These are phyloP conservation scores for Ifrita kowaldi DNA, from an alignment of 2,113 vertebrate species.

Conservation along the genomic window DNA sequence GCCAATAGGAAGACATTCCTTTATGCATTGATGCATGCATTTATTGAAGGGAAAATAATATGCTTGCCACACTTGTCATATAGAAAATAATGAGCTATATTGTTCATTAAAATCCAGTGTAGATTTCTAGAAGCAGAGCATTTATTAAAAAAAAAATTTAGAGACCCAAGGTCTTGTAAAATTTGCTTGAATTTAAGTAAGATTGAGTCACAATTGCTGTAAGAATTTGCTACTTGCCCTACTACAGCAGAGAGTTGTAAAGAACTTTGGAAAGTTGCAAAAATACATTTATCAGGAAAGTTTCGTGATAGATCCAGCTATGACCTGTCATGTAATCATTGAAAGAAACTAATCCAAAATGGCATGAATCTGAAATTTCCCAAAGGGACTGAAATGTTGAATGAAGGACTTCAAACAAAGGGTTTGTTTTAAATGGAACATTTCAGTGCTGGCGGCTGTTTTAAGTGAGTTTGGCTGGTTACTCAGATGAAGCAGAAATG, in stretches of 20 bases:
- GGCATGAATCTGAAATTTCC: background rate
- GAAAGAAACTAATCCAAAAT: constrained; percentile 9
- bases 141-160: background rate
- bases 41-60: background rate
- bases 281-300: background rate
- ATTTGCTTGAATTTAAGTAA: background rate
- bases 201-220: background rate
- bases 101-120: background rate
- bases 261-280: background rate
- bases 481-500: background rate
- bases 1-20: background rate
- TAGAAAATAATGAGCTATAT: background rate
- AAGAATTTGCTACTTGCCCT: background rate
- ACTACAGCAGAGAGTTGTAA: background rate
- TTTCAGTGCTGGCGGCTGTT: background rate
- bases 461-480: background rate
- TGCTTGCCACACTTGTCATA: background rate
- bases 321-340: background rate
- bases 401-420: background rate
- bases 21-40: background rate
- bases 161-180: background rate
- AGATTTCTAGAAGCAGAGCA: background rate
- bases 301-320: background rate
- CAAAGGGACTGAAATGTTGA: background rate
- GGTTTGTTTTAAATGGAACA: background rate